Conservation (phyloP, 2,888 invertebrate genomes). For the Tetragnatha montana region DNA sequence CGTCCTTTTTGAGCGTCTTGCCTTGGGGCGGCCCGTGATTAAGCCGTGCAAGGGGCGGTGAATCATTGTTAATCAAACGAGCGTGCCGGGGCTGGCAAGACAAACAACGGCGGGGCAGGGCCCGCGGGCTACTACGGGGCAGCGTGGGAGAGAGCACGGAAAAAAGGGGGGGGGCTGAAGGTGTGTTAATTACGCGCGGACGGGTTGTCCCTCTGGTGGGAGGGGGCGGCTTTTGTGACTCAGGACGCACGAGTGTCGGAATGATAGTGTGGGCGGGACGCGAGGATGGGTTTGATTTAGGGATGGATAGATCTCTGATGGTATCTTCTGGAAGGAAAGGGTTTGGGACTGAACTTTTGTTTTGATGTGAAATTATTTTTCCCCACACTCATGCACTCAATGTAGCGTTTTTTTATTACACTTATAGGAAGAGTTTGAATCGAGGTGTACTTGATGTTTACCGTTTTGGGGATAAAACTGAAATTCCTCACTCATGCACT, state of each 20-base stretch:
- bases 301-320: too few relatives aligned
- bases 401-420: too few relatives aligned
- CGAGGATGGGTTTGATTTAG: too few relatives aligned
- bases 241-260: not conserved
- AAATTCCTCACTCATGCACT: too few relatives aligned
- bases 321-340: too few relatives aligned
- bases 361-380: too few relatives aligned
- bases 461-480: too few relatives aligned
- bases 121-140: constrained; percentile 45
- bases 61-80: constrained; percentile 71
- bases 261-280: too few relatives aligned
- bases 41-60: constrained; percentile 57
- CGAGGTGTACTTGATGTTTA: too few relatives aligned
- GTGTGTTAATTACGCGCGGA: constrained; percentile 39
- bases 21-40: constrained; percentile 51
- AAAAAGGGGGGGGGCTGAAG: constrained; percentile 1
- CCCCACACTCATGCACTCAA: too few relatives aligned
- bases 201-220: not conserved
- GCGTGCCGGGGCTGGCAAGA: constrained; percentile 58
- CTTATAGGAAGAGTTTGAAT: too few relatives aligned
- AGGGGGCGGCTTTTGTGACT: not conserved
- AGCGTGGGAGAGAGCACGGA: constrained; percentile 42
- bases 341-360: too few relatives aligned
- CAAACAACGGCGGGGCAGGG: constrained; percentile 48
- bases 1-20: constrained; percentile 9